Evolutionary conservation across 2,888 invertebrate species (phyloP).

Genomic region (Pantelozetes paolii): DNA sequence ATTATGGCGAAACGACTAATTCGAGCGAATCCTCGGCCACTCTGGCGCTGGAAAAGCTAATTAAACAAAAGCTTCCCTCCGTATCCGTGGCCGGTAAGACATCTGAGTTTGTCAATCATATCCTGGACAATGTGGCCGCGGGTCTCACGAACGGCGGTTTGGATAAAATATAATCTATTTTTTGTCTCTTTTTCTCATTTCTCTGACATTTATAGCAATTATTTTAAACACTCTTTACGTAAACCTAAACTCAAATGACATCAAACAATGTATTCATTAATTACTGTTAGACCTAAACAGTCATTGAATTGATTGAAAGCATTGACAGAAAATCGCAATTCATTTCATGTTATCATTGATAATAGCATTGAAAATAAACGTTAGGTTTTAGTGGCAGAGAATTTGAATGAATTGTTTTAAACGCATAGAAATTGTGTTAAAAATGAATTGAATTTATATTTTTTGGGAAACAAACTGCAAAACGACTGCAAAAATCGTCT

Average conservation of each 20-base stretch:
- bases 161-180: conserved; percentile 30
- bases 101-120: conserved; percentile 87
- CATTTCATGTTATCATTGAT: neutral
- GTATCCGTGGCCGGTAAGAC: conserved; percentile 73
- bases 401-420: too few species aligned
- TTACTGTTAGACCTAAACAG: too few species aligned
- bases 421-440: too few species aligned
- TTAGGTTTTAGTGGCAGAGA: too few species aligned
- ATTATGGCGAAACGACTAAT: neutral
- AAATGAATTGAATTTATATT: too few species aligned
- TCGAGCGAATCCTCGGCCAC: neutral
- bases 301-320: too few species aligned
- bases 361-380: too few species aligned
- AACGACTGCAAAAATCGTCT: conserved; percentile 13
- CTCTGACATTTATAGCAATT: neutral
- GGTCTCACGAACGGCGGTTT: conserved; percentile 70
- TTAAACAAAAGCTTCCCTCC: conserved; percentile 22
- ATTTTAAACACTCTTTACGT: neutral
- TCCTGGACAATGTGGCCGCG: conserved; percentile 76
- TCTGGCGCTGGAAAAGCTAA: conserved; percentile 29
- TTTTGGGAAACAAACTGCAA: too few species aligned
- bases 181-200: neutral
- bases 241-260: neutral
- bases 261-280: conserved; percentile 5
- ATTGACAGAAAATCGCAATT: neutral